Evolutionary conservation across 2,113 vertebrate species (phyloP).

Genomic region (Elephas maximus): DNA sequence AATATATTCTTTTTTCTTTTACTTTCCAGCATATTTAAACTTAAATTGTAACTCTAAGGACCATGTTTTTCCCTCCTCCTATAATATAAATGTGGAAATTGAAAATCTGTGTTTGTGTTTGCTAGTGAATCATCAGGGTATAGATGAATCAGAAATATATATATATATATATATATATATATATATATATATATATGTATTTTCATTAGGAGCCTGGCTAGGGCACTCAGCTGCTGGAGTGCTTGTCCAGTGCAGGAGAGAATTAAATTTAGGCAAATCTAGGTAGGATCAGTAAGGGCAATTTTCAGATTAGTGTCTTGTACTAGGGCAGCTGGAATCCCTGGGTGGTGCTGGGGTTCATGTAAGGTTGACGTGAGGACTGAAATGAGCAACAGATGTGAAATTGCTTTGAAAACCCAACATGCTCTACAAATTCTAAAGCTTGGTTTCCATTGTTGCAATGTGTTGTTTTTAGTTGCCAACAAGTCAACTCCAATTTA

Average conservation of each 20-base stretch:
- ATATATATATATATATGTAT: background rate
- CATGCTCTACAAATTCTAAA: background rate
- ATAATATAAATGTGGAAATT: background rate
- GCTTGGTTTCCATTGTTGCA: background rate
- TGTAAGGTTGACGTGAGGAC: background rate
- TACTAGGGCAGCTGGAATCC: background rate
- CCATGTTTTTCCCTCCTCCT: background rate
- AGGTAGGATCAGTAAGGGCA: background rate
- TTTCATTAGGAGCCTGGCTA: background rate
- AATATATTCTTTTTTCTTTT: background rate
- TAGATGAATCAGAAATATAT: background rate
- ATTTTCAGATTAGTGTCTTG: background rate
- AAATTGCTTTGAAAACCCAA: background rate
- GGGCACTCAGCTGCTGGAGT: background rate
- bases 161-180: no score
- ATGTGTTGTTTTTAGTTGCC: background rate
- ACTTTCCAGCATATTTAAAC: background rate
- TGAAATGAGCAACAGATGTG: background rate
- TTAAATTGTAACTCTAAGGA: background rate
- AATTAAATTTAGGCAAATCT: background rate
- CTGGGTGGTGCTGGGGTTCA: background rate
- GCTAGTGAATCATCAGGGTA: background rate
- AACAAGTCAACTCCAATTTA: background rate
- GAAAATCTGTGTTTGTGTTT: background rate
- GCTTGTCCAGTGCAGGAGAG: background rate